These are phyloP conservation scores for Crematogaster levior DNA, from an alignment of 2,888 invertebrate genomes.

Conservation along the genomic window DNA sequence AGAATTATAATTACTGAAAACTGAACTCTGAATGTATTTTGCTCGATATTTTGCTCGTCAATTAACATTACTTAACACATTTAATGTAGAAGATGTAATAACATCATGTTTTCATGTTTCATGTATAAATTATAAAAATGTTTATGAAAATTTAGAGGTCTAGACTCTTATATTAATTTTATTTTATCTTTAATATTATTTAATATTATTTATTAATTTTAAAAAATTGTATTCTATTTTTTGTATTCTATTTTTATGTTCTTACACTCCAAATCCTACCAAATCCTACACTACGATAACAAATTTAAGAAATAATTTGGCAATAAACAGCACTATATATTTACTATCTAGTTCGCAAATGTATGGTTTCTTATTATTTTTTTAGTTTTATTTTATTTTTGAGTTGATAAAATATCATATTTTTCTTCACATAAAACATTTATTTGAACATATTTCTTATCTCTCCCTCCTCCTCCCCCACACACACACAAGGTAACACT, in stretches of 20 bases:
- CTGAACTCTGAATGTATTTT: neutral
- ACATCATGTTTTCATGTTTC: neutral
- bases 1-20: constrained; percentile 38
- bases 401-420: neutral
- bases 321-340: neutral
- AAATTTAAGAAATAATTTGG: neutral
- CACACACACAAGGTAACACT: no score
- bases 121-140: neutral
- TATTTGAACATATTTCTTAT: no score
- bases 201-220: neutral
- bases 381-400: neutral
- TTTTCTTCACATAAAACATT: neutral
- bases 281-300: neutral
- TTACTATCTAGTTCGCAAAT: neutral
- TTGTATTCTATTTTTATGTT: no score
- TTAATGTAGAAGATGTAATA: neutral
- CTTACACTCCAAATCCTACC: no score
- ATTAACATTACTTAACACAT: neutral
- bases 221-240: no score
- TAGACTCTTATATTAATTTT: no score
- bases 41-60: neutral
- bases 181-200: neutral
- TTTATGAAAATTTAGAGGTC: neutral
- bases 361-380: neutral
- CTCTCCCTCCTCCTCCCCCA: no score